phyloP scores from a whole-genome alignment of 2,113 vertebrate species.

The Aix galericulata region DNA sequence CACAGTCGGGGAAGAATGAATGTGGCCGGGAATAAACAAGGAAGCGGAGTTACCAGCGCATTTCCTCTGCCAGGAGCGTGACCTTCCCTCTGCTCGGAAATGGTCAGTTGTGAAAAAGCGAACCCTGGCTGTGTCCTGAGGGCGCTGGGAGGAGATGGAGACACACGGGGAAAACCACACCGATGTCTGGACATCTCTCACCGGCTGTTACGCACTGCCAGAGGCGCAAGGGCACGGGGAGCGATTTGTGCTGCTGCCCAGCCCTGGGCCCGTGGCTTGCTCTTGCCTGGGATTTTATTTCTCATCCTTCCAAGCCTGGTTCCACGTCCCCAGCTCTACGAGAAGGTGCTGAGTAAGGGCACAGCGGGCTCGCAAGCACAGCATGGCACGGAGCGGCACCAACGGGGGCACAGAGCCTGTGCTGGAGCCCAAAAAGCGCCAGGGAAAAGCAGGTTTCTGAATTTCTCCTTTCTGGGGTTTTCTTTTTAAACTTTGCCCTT shows the following conservation, averaged over 20 bases:
- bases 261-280: too few species aligned
- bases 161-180: not conserved
- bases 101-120: not conserved
- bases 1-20: not conserved
- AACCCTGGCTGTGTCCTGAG: not conserved
- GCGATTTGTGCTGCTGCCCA: not conserved
- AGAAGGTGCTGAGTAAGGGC: too few species aligned
- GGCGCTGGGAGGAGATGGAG: not conserved
- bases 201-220: not conserved
- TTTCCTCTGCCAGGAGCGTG: not conserved
- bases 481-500: not conserved
- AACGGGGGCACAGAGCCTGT: not conserved
- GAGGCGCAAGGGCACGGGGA: not conserved
- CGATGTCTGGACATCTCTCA: not conserved
- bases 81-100: slow-evolving; percentile 33
- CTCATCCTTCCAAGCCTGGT: not conserved
- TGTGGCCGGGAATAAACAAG: slow-evolving; percentile 10
- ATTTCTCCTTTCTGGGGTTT: not conserved
- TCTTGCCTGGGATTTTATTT: not conserved
- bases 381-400: too few species aligned
- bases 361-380: too few species aligned
- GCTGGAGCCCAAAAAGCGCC: not conserved
- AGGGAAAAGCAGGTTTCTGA: not conserved
- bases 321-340: not conserved
- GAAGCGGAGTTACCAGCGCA: not conserved